Evolutionary conservation across 2,113 vertebrate species (phyloP).

Genomic region (Paradisaea rubra): DNA sequence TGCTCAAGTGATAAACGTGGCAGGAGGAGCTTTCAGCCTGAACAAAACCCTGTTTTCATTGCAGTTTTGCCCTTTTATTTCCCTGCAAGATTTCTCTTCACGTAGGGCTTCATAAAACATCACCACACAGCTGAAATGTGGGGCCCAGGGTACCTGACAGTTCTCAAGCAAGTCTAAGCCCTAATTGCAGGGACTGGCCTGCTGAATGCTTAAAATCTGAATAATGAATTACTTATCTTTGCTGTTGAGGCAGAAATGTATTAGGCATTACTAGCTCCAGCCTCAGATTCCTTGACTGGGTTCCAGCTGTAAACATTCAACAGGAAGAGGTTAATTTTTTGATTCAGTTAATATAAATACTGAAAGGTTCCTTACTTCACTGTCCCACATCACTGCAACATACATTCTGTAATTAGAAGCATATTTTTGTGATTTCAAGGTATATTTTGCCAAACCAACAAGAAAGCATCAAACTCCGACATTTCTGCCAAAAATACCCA

Average conservation of each 20-base stretch:
- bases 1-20: not conserved
- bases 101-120: not conserved
- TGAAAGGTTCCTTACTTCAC: conserved; percentile 56
- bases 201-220: conserved; percentile 61
- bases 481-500: conserved; percentile 74
- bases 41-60: not conserved
- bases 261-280: conserved; percentile 52
- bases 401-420: conserved; percentile 80
- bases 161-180: not conserved
- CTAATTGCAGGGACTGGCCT: not conserved
- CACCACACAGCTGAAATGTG: not conserved
- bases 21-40: not conserved
- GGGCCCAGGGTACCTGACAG: conserved; percentile 19
- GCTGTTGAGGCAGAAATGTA: conserved; percentile 67
- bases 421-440: conserved; percentile 73
- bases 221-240: conserved; percentile 69
- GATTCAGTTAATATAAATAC: conserved; percentile 56
- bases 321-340: conserved; percentile 66
- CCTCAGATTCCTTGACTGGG: conserved; percentile 58
- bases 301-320: conserved; percentile 69
- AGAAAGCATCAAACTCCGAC: conserved; percentile 56
- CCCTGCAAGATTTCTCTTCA: not conserved
- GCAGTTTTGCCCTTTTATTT: not conserved
- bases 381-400: conserved; percentile 59
- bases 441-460: conserved; percentile 72